These are phyloP conservation scores for Theocolax elegans DNA, from an alignment of 1,140 invertebrate species.

Conservation along the genomic window DNA sequence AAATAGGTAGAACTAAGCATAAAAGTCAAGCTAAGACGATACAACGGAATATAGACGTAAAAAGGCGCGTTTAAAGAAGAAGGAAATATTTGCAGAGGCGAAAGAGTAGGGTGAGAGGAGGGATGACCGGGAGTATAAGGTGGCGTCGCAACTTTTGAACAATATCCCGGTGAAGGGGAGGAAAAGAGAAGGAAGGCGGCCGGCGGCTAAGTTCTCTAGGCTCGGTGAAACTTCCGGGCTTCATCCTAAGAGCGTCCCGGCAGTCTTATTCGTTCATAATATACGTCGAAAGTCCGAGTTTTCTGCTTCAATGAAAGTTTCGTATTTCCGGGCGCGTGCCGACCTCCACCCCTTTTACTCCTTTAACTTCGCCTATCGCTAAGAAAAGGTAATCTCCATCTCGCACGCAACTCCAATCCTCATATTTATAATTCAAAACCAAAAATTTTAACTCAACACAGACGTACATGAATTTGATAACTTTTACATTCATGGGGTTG, in stretches of 20 bases:
- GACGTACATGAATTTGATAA: too few relatives aligned
- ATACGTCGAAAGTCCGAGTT: slow-evolving; percentile 35
- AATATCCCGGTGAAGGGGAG: slow-evolving; percentile 10
- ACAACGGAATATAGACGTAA: too few relatives aligned
- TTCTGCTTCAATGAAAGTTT: slow-evolving; percentile 31
- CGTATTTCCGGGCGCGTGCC: slow-evolving; percentile 19
- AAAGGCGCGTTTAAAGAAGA: neutral
- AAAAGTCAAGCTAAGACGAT: too few relatives aligned
- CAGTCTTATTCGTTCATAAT: slow-evolving; percentile 33
- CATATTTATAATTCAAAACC: too few relatives aligned
- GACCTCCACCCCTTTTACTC: neutral
- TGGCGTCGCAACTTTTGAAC: slow-evolving; percentile 27
- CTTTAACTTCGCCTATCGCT: too few relatives aligned
- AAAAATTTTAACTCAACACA: too few relatives aligned
- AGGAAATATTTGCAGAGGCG: slow-evolving; percentile 4
- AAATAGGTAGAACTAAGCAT: too few relatives aligned
- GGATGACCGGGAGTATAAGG: too few relatives aligned
- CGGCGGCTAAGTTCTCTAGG: slow-evolving; percentile 5
- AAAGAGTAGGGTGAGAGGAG: neutral
- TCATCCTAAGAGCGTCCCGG: neutral
- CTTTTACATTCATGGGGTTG: too few relatives aligned
- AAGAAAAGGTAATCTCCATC: slow-evolving; percentile 31
- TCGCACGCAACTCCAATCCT: too few relatives aligned
- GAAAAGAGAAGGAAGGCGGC: neutral
- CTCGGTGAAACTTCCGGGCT: slow-evolving; percentile 21